Percentiles rank a stretch among this genome's conserved stretches.
Evolutionary conservation across 2,113 vertebrate species (phyloP).

Genomic region (Polypterus senegalus): DNA sequence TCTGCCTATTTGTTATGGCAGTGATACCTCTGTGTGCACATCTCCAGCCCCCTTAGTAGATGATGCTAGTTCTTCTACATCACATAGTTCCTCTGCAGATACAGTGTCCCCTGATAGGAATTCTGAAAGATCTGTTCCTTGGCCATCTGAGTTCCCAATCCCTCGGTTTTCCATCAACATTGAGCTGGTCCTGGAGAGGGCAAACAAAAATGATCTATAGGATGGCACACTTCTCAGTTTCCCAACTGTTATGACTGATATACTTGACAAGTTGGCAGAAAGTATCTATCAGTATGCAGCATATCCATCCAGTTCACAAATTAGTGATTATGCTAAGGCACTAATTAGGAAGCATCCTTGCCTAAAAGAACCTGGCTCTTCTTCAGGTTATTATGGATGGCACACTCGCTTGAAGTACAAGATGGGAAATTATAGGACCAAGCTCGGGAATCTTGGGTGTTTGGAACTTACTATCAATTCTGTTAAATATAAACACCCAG

Average conservation of each 20-base stretch:
- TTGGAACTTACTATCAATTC: conserved; percentile 17
- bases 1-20: too few relatives aligned
- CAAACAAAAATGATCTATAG: conserved; percentile 9
- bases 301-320: conserved; percentile 14
- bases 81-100: too few relatives aligned
- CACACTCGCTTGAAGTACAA: conserved; percentile 7
- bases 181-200: conserved; percentile 14
- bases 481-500: conserved; percentile 10
- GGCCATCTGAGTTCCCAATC: conserved; percentile 17
- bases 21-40: background rate
- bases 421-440: conserved; percentile 9
- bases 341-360: conserved; percentile 15
- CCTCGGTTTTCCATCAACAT: conserved; percentile 16
- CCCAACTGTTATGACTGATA: conserved; percentile 9
- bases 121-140: background rate
- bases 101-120: too few relatives aligned
- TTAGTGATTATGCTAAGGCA: conserved; percentile 15
- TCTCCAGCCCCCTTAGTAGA: too few relatives aligned
- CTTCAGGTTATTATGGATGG: conserved; percentile 10
- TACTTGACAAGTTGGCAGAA: conserved; percentile 11
- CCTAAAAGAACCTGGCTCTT: conserved; percentile 14
- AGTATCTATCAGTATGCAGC: conserved; percentile 13
- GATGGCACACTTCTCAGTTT: conserved; percentile 8
- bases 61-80: background rate
- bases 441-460: conserved; percentile 7